Base-by-base conservation (phyloP, 1,140 invertebrate species). In the Phymorhynchus buccinoides region DNA sequence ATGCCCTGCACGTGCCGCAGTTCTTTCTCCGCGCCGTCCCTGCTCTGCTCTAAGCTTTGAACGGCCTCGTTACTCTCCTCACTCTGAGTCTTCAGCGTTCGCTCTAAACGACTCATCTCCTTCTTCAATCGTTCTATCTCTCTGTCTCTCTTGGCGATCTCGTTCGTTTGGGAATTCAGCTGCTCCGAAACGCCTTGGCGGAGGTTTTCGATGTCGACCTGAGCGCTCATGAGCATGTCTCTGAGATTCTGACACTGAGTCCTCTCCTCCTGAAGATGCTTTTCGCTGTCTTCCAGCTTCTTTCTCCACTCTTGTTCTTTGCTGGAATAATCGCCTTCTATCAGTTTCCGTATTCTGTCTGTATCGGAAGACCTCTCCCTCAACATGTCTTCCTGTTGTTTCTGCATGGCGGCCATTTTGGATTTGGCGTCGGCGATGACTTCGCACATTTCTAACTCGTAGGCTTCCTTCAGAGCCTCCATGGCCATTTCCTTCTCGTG, bases 401-500 rank as follows among this genome's bases (percentile, higher is more conserved):
- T 79, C 48, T 91, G 89, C 44, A 90, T 83, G 77, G 84, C 84
- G 6, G 56, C 44, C 27, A 92, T 89, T 52, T 86, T 86, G 4
- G 48, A 48, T 48, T 88, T 86, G 16, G 91, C 91, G 80, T 92
- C 92, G 27, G 89, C 86, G 39, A 91, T 88, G 1, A 92, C 89
- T 16, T 89, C 35, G 32, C 86, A 56, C 39, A 93, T 91, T 87
- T 93, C 92, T 30, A 90, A 83, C 83, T 92, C 92, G 85, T 91
- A 93, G 1, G 91, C 89, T 6, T 92, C 90, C 68, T 91, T 92
- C 48, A 92, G 68, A 16, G 90, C 91, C 35, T 92, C 91, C 7
- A 92, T 89, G 86, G 92, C 92, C 22, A 93, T 89, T 78, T 93
- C 92, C 82, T 92, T 93, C 84, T 93, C 92, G 80, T 93, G 92